Percentiles rank a stretch among this genome's conserved stretches.
These are phyloP conservation scores for Eilema caniola DNA, from an alignment of 2,888 invertebrate genomes.

Conservation along the genomic window DNA sequence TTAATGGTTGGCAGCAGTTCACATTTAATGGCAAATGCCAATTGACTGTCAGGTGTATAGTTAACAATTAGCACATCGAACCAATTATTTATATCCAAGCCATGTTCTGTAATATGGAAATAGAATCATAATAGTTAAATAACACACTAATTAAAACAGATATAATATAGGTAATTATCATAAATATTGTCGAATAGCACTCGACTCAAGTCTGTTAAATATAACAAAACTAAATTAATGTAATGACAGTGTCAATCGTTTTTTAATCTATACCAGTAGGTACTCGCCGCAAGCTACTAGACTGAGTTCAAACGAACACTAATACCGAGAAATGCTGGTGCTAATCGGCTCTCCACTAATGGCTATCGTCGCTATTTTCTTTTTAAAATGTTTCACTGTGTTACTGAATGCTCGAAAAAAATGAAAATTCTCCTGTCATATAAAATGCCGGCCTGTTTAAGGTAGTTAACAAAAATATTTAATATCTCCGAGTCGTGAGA, in stretches of 20 bases:
- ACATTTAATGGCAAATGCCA: background rate
- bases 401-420: constrained; percentile 26
- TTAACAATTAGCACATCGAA: background rate
- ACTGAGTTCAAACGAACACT: constrained; percentile 49
- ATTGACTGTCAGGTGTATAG: background rate
- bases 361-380: constrained; percentile 55
- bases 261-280: constrained; percentile 7
- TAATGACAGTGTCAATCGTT: background rate
- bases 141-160: background rate
- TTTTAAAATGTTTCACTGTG: constrained; percentile 50
- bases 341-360: constrained; percentile 65
- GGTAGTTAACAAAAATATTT: constrained; percentile 14
- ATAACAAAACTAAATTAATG: background rate
- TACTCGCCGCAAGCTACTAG: constrained; percentile 41
- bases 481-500: background rate
- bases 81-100: background rate
- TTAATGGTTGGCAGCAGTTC: background rate
- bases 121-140: background rate
- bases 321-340: constrained; percentile 52
- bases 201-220: no score
- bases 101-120: background rate
- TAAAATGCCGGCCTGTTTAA: constrained; percentile 14
- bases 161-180: background rate
- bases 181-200: background rate
- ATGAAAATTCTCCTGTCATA: constrained; percentile 22